phyloP scores from a whole-genome alignment of 2,888 invertebrate genomes.

The Aspidiotus destructor region DNA sequence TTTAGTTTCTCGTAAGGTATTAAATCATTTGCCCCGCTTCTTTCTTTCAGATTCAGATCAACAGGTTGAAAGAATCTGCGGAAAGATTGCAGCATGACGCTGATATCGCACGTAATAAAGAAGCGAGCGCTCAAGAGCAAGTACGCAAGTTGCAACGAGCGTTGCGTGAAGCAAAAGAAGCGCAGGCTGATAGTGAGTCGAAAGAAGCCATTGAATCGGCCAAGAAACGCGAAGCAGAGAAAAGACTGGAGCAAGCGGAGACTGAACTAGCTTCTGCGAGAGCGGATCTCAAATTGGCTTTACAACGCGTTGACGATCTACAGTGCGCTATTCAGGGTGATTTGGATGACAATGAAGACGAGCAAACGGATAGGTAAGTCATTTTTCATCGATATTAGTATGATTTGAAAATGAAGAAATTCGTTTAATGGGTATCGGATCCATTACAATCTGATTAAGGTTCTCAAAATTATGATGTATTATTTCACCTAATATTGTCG shows the following conservation, averaged over 20 bases:
- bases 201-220: constrained; percentile 66
- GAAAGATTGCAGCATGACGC: constrained; percentile 66
- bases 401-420: constrained; percentile 40
- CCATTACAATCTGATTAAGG: not conserved
- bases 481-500: not conserved
- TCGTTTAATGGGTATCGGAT: constrained; percentile 17
- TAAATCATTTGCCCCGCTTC: no score
- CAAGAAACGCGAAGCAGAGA: constrained; percentile 65
- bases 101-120: constrained; percentile 57
- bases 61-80: constrained; percentile 59
- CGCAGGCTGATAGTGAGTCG: constrained; percentile 57
- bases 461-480: not conserved
- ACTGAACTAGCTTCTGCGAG: constrained; percentile 60
- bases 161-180: constrained; percentile 64
- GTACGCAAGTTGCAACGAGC: constrained; percentile 63
- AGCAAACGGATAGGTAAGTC: constrained; percentile 44
- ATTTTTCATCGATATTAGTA: constrained; percentile 39
- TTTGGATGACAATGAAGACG: constrained; percentile 57
- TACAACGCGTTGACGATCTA: constrained; percentile 80
- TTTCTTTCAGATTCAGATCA: constrained; percentile 46
- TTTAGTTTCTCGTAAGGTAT: no score
- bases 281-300: constrained; percentile 75
- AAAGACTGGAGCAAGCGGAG: constrained; percentile 59
- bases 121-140: constrained; percentile 67
- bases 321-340: constrained; percentile 88